Conservation (phyloP, 2,797 vertebrate species). For the Chrysolophus pictus region DNA sequence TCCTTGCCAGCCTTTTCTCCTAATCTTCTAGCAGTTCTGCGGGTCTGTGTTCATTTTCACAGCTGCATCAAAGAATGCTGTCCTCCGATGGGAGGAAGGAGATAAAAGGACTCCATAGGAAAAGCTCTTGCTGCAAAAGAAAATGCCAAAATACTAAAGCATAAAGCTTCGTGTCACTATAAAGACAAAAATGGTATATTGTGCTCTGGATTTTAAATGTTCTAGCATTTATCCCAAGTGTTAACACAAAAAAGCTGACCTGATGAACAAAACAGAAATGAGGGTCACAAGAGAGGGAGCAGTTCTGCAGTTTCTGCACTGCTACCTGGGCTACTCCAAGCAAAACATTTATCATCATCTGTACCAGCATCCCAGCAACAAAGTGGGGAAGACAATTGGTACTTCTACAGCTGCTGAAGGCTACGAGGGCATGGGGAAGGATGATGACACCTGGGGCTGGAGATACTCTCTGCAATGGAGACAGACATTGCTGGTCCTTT, state of each 20-base stretch:
- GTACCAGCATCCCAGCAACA: not conserved
- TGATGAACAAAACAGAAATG: not conserved
- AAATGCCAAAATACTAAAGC: not conserved
- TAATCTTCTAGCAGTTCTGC: not conserved
- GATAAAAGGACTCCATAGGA: not conserved
- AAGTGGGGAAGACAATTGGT: not conserved
- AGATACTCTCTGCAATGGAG: not conserved
- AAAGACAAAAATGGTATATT: not conserved
- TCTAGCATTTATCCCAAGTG: not conserved
- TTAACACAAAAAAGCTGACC: not conserved
- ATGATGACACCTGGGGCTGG: not conserved
- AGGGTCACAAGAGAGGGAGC: rapidly evolving
- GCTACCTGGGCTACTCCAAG: not conserved
- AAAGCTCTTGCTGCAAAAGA: not conserved
- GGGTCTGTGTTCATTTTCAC: not conserved
- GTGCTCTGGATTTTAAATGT: not conserved
- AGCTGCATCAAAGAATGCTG: not conserved
- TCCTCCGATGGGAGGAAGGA: not conserved
- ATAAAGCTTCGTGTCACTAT: not conserved
- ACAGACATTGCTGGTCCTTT: not conserved
- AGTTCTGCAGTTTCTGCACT: not conserved
- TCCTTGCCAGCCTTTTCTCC: not conserved
- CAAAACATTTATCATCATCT: not conserved
- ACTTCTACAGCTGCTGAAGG: not conserved
- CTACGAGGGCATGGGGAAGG: rapidly evolving